Evolutionary conservation across 2,888 invertebrate species (phyloP).

Genomic region (Anticlea derivata): DNA sequence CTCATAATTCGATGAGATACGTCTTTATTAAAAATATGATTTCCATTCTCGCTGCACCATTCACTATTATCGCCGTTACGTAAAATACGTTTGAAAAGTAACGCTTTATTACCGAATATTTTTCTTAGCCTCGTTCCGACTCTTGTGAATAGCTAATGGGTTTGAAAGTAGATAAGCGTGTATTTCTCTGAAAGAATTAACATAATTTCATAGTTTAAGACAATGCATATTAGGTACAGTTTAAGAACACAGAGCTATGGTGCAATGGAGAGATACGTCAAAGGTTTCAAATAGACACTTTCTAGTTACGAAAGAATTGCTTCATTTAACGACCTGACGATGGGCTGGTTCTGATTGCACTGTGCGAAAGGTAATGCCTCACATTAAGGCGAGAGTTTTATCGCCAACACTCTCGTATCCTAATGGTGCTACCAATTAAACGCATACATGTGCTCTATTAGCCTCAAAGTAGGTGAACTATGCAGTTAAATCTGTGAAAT

Average conservation of each 20-base stretch:
- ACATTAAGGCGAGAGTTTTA: slow-evolving; percentile 56
- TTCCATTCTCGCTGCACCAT: slow-evolving; percentile 47
- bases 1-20: slow-evolving; percentile 27
- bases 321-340: slow-evolving; percentile 67
- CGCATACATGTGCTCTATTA: slow-evolving; percentile 5
- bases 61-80: slow-evolving; percentile 46
- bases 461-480: background rate
- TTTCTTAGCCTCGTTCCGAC: slow-evolving; percentile 45
- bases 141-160: slow-evolving; percentile 27
- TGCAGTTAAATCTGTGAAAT: background rate
- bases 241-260: slow-evolving; percentile 18
- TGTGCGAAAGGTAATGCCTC: slow-evolving; percentile 46
- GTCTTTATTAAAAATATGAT: slow-evolving; percentile 33
- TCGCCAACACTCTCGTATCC: slow-evolving; percentile 15
- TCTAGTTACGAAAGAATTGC: slow-evolving; percentile 76
- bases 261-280: slow-evolving; percentile 33
- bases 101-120: slow-evolving; percentile 49
- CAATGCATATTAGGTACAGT: slow-evolving; percentile 32
- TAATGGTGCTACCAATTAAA: slow-evolving; percentile 19
- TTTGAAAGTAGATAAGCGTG: slow-evolving; percentile 21
- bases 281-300: slow-evolving; percentile 59
- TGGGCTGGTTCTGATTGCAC: slow-evolving; percentile 61
- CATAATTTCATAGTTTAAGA: slow-evolving; percentile 24
- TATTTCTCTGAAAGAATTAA: slow-evolving; percentile 28
- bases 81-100: slow-evolving; percentile 50